phyloP scores from a whole-genome alignment of 1,140 invertebrate genomes.

The Drosophila truncata region DNA sequence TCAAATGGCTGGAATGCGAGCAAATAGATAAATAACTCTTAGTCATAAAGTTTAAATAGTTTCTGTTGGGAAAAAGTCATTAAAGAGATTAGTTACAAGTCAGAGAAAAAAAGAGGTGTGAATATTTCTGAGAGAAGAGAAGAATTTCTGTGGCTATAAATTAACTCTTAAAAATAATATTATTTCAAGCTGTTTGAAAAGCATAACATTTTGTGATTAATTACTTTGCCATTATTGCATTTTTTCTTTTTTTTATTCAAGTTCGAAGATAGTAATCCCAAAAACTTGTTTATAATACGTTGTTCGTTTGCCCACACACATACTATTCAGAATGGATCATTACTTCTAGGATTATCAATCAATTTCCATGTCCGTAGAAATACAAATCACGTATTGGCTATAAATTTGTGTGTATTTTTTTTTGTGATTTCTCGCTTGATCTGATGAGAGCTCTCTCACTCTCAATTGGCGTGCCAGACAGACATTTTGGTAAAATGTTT shows the following conservation, averaged over 20 bases:
- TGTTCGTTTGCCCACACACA: neutral
- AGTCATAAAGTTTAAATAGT: neutral
- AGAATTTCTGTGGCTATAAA: neutral
- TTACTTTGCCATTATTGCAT: neutral
- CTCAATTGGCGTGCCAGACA: conserved; percentile 5
- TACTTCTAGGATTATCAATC: conserved; percentile 49
- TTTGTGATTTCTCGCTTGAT: conserved; percentile 3
- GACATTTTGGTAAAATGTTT: conserved; percentile 54
- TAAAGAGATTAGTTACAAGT: neutral
- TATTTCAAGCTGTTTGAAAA: conserved; percentile 3
- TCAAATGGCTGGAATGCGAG: conserved; percentile 21
- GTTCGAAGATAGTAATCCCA: conserved; percentile 2
- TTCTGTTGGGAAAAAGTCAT: neutral
- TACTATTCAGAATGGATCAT: conserved; percentile 20
- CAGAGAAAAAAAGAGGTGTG: neutral
- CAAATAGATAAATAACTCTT: neutral
- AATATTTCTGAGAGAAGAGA: neutral
- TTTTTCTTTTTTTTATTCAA: neutral
- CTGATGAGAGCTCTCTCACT: conserved; percentile 30
- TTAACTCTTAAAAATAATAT: conserved; percentile 1
- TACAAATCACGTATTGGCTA: conserved; percentile 46
- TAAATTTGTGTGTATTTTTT: conserved; percentile 34
- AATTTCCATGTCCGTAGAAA: conserved; percentile 20
- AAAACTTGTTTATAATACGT: conserved; percentile 20
- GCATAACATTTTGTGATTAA: conserved; percentile 17